Evolutionary conservation across 2,797 vertebrate species (phyloP).

Genomic region (Neosilurus hyrtlii): DNA sequence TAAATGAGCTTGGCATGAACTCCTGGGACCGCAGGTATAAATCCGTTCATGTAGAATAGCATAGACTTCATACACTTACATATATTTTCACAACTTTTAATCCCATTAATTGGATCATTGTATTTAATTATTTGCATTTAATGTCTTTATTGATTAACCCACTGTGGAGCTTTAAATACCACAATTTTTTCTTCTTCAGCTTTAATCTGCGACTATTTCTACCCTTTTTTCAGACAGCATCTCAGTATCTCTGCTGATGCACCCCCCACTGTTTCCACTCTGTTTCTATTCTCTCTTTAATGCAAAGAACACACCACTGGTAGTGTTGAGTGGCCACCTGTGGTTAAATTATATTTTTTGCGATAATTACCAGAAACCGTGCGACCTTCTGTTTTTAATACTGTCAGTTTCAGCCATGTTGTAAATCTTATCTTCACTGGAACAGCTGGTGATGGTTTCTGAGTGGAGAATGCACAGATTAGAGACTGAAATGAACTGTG

Average conservation of each 20-base stretch:
- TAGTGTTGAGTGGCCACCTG: conserved; percentile 58
- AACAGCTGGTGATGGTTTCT: background rate
- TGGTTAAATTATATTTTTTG: conserved; percentile 14
- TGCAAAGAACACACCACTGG: conserved; percentile 73
- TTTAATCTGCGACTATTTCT: conserved; percentile 62
- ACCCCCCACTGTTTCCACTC: conserved; percentile 67
- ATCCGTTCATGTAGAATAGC: background rate
- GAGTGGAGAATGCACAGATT: background rate
- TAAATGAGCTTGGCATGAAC: conserved; percentile 96
- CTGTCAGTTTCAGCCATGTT: background rate
- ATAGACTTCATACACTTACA: too few species aligned
- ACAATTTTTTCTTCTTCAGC: conserved; percentile 62
- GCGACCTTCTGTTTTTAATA: background rate
- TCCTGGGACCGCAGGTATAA: conserved; percentile 96
- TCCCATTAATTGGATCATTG: background rate
- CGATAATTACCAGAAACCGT: conserved; percentile 19
- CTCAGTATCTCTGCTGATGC: background rate
- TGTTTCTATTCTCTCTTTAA: conserved; percentile 54
- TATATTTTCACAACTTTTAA: background rate
- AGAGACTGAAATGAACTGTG: conserved; percentile 5
- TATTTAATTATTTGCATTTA: background rate
- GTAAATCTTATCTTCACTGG: conserved; percentile 1
- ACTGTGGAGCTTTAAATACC: background rate
- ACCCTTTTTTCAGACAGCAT: background rate
- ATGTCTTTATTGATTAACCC: conserved; percentile 42